Evolutionary conservation across 2,888 invertebrate genomes (phyloP).

Genomic region (Branchipolynoe longqiensis): DNA sequence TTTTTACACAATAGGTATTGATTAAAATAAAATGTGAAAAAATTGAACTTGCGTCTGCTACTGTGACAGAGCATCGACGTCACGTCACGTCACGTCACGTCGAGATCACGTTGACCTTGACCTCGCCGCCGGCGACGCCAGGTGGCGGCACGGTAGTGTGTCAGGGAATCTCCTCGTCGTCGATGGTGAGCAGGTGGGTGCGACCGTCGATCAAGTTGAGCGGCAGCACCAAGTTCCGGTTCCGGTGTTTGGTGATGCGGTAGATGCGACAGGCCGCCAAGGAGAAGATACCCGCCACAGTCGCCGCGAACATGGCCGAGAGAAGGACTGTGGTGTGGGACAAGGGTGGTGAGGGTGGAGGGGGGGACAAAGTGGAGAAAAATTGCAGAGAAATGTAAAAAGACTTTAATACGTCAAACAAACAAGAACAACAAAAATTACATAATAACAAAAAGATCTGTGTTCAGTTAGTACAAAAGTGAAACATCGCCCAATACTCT

Average conservation of each 20-base stretch:
- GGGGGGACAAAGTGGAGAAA: too few relatives aligned
- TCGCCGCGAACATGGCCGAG: constrained; percentile 24
- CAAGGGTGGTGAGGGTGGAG: too few relatives aligned
- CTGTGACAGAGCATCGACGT: constrained; percentile 3
- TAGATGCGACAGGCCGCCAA: constrained; percentile 55
- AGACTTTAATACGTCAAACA: too few relatives aligned
- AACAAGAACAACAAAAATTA: too few relatives aligned
- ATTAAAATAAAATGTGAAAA: too few relatives aligned
- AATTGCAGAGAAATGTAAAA: too few relatives aligned
- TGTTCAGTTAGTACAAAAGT: too few relatives aligned
- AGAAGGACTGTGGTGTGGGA: constrained; percentile 35
- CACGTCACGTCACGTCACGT: neutral
- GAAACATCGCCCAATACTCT: too few relatives aligned
- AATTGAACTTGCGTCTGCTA: too few relatives aligned
- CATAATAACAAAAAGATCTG: too few relatives aligned
- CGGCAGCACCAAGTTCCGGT: neutral
- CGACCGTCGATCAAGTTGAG: constrained; percentile 7
- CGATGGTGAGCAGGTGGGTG: constrained; percentile 9
- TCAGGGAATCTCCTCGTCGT: constrained; percentile 58
- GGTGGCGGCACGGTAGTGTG: neutral
- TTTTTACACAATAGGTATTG: too few relatives aligned
- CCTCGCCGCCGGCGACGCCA: constrained; percentile 27
- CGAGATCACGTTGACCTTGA: neutral
- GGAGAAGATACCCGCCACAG: constrained; percentile 38
- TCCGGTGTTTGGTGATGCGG: constrained; percentile 24